Conservation (phyloP, 2,888 invertebrate species). For the Margaritifera margaritifera region DNA sequence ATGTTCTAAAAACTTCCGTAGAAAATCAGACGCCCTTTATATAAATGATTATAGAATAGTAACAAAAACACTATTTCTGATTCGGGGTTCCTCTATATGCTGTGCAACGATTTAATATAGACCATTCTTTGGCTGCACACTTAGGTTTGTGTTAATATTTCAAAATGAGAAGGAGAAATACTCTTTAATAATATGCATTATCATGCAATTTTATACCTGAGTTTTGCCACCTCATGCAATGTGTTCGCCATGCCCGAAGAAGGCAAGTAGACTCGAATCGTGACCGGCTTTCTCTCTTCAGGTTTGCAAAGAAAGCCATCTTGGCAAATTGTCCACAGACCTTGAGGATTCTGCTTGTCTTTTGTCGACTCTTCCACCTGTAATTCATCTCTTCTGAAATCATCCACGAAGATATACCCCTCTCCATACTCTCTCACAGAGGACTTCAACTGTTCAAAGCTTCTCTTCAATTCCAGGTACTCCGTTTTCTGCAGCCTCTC, state of each 20-base stretch:
- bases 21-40: too few relatives aligned
- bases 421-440: constrained; percentile 39
- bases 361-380: constrained; percentile 13
- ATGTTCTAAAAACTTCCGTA: too few relatives aligned
- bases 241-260: constrained; percentile 42
- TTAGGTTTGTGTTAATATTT: too few relatives aligned
- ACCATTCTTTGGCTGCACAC: too few relatives aligned
- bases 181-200: too few relatives aligned
- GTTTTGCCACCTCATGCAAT: constrained; percentile 53
- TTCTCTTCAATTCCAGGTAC: constrained; percentile 39
- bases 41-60: too few relatives aligned
- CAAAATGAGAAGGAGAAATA: too few relatives aligned
- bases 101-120: too few relatives aligned
- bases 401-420: constrained; percentile 39
- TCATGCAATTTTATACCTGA: constrained; percentile 36
- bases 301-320: constrained; percentile 25
- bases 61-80: too few relatives aligned
- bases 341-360: constrained; percentile 14
- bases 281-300: constrained; percentile 21
- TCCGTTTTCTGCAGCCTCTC: constrained; percentile 28
- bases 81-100: too few relatives aligned
- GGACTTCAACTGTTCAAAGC: constrained; percentile 42
- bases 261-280: constrained; percentile 45
- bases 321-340: constrained; percentile 42
- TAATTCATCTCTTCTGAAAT: constrained; percentile 39